Evolutionary conservation across 2,888 invertebrate species (phyloP).

Genomic region (Serrognathus titanus): DNA sequence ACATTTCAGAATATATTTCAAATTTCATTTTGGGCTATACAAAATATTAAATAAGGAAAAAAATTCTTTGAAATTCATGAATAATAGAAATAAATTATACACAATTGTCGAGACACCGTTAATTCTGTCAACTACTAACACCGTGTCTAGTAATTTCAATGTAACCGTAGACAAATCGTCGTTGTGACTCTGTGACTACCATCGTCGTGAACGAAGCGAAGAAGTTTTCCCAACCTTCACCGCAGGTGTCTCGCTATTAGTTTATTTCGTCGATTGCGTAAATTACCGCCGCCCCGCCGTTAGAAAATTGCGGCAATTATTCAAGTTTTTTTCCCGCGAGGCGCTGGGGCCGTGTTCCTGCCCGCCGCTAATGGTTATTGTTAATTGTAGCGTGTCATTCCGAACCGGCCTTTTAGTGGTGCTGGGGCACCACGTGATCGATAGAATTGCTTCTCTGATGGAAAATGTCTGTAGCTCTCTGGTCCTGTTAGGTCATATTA

Average conservation of each 20-base stretch:
- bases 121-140: too few species aligned
- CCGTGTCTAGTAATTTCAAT: too few species aligned
- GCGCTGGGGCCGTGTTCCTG: background rate
- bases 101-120: too few species aligned
- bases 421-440: background rate
- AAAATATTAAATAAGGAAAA: too few species aligned
- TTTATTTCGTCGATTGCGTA: background rate
- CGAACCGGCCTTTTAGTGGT: background rate
- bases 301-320: background rate
- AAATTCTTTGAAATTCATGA: too few species aligned
- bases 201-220: too few species aligned
- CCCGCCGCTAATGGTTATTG: background rate
- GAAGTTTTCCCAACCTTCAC: too few species aligned
- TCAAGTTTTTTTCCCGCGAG: background rate
- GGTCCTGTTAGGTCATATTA: background rate
- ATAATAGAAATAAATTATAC: too few species aligned
- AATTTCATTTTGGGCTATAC: too few species aligned
- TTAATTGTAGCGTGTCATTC: background rate
- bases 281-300: background rate
- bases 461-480: background rate
- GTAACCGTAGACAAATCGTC: too few species aligned
- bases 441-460: background rate
- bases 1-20: too few species aligned
- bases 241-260: background rate
- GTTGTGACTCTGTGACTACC: too few species aligned